These are phyloP conservation scores for Lasiurus borealis DNA, from an alignment of 2,113 vertebrate genomes.

Conservation along the genomic window DNA sequence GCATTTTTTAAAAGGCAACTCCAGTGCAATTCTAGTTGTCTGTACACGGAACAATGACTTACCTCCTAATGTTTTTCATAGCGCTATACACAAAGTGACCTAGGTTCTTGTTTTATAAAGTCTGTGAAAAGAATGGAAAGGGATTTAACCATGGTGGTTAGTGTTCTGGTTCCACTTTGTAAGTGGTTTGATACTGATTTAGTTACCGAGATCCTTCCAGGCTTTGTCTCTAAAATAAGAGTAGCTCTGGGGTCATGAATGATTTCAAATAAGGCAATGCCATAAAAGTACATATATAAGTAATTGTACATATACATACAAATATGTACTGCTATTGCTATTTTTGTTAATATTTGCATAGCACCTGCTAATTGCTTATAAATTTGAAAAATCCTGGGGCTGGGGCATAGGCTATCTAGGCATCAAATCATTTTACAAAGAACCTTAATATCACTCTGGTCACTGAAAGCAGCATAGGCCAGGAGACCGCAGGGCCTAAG, in stretches of 20 bases:
- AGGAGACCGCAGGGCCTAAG: neutral
- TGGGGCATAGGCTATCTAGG: neutral
- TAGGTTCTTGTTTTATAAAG: neutral
- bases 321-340: neutral
- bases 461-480: neutral
- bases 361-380: neutral
- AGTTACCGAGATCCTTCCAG: neutral
- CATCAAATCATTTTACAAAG: conserved; percentile 17
- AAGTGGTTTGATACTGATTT: neutral
- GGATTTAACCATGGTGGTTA: neutral
- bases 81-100: neutral
- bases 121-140: neutral
- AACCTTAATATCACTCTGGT: neutral
- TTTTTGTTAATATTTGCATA: neutral
- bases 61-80: neutral
- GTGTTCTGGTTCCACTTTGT: neutral
- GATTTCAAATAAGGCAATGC: neutral
- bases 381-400: neutral
- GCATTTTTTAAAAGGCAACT: neutral
- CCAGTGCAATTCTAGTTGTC: neutral
- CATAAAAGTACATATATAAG: neutral
- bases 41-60: neutral
- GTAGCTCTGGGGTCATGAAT: neutral
- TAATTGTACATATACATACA: neutral
- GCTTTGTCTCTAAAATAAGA: conserved; percentile 2